Base-by-base conservation (phyloP, 2,797 vertebrate genomes). In the Perodicticus potto region DNA sequence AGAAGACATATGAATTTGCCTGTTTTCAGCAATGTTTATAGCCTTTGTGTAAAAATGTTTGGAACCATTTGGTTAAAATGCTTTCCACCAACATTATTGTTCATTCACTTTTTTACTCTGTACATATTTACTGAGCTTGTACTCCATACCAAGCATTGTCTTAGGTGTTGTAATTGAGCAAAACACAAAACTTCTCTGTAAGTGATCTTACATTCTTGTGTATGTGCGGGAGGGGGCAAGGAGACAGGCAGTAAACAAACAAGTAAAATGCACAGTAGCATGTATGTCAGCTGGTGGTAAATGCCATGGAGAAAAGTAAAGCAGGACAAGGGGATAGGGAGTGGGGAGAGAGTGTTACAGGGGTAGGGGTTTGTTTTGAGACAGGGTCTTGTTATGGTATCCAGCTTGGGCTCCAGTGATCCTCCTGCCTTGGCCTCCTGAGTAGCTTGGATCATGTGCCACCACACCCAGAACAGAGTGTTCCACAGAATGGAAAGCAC, bases 21-120 rank as follows among this genome's bases (percentile, higher is more conserved):
- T 55, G 1, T 93, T 84, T 91, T 81, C 40, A 91, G 23, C 40
- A 40, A 37, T 89, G 27, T 57, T 23, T 29, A 3, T 59, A 63
- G 61, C 22, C 65, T 65, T 94, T 25, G 9, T 37, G 80, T 16
- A 53, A 25, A 96, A 49, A 17, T 59, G 4, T 49, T 53, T 86
- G 49, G 57, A 93, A 77, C 57, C 32, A 29, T 34, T 92, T 81
- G 65, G 59, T 82, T 91, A 53, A 94, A 86, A 63, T 69, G 67
- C 72, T 65, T 93, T 74, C 82, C 2, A 65, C 76, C 13, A 53
- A 53, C 11, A 12, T 90, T 67, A 57, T 43, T 76, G 8, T 86
- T 81, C 14, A 5, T 69, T 89, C 27, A 6, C 57, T 77, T 81
- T 93, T 91, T 55, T 2, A 70, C 22, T 89, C 63, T 91, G 22